Base-by-base conservation (phyloP, 2,888 invertebrate genomes). In the Amiota communis region DNA sequence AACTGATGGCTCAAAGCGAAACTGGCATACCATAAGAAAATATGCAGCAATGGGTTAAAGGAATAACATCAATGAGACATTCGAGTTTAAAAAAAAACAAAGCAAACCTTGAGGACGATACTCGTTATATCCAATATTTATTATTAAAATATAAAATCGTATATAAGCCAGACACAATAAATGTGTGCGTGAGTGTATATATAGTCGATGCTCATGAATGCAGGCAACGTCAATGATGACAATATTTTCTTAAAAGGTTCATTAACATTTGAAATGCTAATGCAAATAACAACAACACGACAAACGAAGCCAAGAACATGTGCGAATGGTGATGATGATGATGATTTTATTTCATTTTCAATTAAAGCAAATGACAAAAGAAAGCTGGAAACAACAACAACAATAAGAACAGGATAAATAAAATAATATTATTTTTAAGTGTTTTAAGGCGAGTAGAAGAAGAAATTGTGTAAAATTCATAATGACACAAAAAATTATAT, bases 191-290 rank as follows among this genome's bases (percentile, higher is more conserved):
- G 23, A 3, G 23, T 75, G 75, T 56, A 75, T 65, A 72, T 72
- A 65, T 11, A 53, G n/a, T 53, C 8, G 6, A n/a, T 76, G 68
- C 68, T 71, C 36, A 76, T 73, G 76, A 80, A 23, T 23, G 3
- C 23, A 23, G 23, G 23, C 23, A 23, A 36, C 36, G 36, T 83
- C 57, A 69, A 74, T 74, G 36, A 53, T 49, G 74, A 75, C 9
- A 56, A 49, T 75, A 49, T 65, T 48, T 47, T 48, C 65, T 15
- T 11, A 47, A 53, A 49, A 78, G 76, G 85, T 85, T 83, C 82
- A 83, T 81, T 83, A 84, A 82, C 85, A 82, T 77, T 82, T 71
- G 20, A 59, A 1, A 36, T 6, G 36, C 8, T 36, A 36, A 36
- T 4, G 36, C 36, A 36, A 36, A 36, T 36, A 36, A 36, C 36